Evolutionary conservation across 2,113 vertebrate species (phyloP), one percentile per base, ranked within the genome.

Genomic region (Microcebus jonahi): DNA sequence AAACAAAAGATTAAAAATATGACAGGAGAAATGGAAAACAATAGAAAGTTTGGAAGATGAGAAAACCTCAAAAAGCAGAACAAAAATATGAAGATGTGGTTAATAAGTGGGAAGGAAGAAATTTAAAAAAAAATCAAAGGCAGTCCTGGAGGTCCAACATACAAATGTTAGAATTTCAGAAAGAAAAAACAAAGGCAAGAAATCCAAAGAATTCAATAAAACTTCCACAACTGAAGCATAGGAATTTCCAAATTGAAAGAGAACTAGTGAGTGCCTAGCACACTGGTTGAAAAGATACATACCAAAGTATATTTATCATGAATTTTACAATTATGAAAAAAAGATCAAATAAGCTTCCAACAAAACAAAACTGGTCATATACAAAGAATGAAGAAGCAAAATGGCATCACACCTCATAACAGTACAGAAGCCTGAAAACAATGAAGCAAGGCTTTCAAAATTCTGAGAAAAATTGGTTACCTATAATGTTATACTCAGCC

Each of bases 391-490:
- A 85, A 18, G 23, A 96, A 79, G 84, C 55, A 86, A 95, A 91
- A 42, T 75, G 42, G 50, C 39, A 82, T 55, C 31, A 84, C 6
- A 59, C 15, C 81, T 85, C 80, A 88, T 36, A 95, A 70, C 5
- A 80, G 65, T 20, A 94, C 4, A 59, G 29, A 79, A 89, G 25
- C n/a, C 31, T 82, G 17, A 95, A 53, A 76, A 90, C 39, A 81
- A 65, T 4, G 9, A 91, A 89, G 14, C 8, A 92, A 85, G 36
- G 57, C 36, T 88, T 95, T 96, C 79, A 88, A 79, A 89, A 61
- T 90, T 84, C 63, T 83, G n/a, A 96, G 67, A 94, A 94, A 85
- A 29, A 59, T 77, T 80, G 91, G 81, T 61, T 83, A 97, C 23
- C 65, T 88, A 94, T 48, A 94, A 82, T 70, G 57, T 39, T 34